A percentile compares a stretch with the other conserved stretches of the same genome.
phyloP scores from a whole-genome alignment of 2,888 invertebrate species.

The Scrobipalpa costella region DNA sequence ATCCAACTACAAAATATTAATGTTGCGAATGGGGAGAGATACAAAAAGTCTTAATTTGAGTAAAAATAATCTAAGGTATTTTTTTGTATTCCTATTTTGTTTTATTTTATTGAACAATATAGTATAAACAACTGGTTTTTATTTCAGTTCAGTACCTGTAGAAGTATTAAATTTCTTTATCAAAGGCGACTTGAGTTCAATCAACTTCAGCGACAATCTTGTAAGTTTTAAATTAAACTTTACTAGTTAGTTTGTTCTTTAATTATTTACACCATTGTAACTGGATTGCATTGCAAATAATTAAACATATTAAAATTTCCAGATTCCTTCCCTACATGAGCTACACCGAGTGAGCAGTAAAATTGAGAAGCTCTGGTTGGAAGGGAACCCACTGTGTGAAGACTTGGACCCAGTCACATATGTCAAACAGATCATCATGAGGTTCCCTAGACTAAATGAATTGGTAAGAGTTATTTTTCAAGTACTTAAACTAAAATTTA shows the following conservation, averaged over 20 bases:
- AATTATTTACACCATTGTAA: slow-evolving; percentile 2
- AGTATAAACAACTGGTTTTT: too few relatives aligned
- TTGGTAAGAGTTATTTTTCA: too few relatives aligned
- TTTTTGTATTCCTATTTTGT: too few relatives aligned
- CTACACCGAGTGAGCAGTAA: slow-evolving; percentile 65
- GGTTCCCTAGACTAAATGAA: slow-evolving; percentile 66
- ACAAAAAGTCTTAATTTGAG: slow-evolving; percentile 65
- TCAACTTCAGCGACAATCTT: slow-evolving; percentile 69
- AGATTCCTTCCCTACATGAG: slow-evolving; percentile 53
- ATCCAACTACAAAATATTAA: slow-evolving; percentile 62
- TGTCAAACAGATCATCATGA: slow-evolving; percentile 57
- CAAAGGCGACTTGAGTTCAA: slow-evolving; percentile 61
- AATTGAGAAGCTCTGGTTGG: slow-evolving; percentile 70
- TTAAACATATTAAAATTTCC: not conserved
- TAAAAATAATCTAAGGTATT: slow-evolving; percentile 66
- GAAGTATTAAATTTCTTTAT: slow-evolving; percentile 73
- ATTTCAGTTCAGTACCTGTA: slow-evolving; percentile 65
- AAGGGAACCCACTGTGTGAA: slow-evolving; percentile 71
- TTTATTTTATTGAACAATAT: too few relatives aligned
- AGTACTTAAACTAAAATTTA: slow-evolving; percentile 36
- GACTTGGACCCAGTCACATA: slow-evolving; percentile 54
- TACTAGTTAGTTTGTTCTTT: not conserved
- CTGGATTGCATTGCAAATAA: too few relatives aligned
- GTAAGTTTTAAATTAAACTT: slow-evolving; percentile 46
- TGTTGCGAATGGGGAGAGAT: slow-evolving; percentile 69